phyloP scores from a whole-genome alignment of 2,113 vertebrate genomes.

The Cettia cetti region DNA sequence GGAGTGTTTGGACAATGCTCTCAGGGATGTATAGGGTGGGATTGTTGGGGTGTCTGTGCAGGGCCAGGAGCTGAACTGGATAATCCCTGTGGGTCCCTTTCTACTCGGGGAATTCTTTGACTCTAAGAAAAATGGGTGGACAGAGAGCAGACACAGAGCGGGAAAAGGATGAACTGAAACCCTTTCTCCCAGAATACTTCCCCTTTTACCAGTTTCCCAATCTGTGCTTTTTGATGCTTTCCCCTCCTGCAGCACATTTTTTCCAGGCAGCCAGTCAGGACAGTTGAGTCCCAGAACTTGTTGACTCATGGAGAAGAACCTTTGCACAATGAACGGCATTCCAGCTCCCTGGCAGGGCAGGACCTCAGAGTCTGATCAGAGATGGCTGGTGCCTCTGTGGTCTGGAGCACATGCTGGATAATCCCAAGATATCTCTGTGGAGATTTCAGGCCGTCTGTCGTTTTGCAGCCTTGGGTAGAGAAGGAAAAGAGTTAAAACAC shows the following conservation, averaged over 20 bases:
- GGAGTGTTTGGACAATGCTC: rapidly evolving
- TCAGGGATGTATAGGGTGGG: background rate
- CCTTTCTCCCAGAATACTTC: background rate
- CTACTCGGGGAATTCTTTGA: background rate
- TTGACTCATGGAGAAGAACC: background rate
- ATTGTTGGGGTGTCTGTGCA: background rate
- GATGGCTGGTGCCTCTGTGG: background rate
- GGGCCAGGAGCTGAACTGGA: background rate
- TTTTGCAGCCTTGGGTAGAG: background rate
- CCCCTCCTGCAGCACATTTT: background rate
- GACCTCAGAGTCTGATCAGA: rapidly evolving
- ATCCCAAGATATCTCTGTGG: background rate
- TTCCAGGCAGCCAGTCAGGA: background rate
- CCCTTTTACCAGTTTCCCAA: background rate
- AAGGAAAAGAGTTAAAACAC: background rate
- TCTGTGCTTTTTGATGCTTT: background rate
- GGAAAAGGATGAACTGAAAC: background rate
- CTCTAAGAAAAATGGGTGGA: background rate
- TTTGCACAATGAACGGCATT: background rate
- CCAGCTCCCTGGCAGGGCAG: background rate
- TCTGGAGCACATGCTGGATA: background rate
- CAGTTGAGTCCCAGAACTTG: background rate
- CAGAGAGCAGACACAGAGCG: background rate
- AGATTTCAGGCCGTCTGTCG: background rate
- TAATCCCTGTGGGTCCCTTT: background rate